Conservation (phyloP, 2,113 vertebrate species). For the Nothoprocta pentlandii region DNA sequence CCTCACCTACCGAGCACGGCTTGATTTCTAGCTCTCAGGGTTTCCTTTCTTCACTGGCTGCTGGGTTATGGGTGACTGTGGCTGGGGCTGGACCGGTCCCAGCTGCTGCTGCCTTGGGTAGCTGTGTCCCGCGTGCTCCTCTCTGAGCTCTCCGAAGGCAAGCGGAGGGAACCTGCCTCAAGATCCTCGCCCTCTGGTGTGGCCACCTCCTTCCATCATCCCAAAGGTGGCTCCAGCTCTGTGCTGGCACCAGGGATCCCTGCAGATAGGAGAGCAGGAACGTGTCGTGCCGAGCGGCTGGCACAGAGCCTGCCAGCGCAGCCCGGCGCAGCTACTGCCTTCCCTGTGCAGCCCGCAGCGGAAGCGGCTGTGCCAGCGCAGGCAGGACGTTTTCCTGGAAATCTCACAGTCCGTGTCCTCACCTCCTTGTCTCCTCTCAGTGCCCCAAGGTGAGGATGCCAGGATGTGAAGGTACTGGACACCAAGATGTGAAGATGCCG, state of each 20-base stretch:
- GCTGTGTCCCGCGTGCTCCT: accelerated
- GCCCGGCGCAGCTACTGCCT: accelerated
- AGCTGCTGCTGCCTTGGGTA: accelerated
- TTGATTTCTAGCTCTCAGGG: background rate
- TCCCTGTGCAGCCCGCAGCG: accelerated
- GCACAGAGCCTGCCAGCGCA: background rate
- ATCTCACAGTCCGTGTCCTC: background rate
- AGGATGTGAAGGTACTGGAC: accelerated
- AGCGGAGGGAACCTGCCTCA: too few relatives aligned
- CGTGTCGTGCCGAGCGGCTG: background rate
- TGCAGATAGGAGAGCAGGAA: background rate
- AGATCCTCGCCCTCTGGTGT: background rate
- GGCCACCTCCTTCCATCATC: background rate
- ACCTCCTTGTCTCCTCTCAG: accelerated
- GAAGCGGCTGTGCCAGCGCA: accelerated
- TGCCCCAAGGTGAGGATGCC: accelerated
- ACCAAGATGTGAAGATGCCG: too few relatives aligned
- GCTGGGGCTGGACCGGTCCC: too few relatives aligned
- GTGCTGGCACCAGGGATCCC: background rate
- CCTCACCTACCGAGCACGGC: background rate
- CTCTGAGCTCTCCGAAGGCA: accelerated
- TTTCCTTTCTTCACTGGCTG: background rate
- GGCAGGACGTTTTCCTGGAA: background rate
- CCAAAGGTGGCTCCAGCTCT: background rate
- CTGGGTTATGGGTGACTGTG: too few relatives aligned